Base-by-base conservation (phyloP, 92 coral and sea anemone species). In the Heliopora coerulea region DNA sequence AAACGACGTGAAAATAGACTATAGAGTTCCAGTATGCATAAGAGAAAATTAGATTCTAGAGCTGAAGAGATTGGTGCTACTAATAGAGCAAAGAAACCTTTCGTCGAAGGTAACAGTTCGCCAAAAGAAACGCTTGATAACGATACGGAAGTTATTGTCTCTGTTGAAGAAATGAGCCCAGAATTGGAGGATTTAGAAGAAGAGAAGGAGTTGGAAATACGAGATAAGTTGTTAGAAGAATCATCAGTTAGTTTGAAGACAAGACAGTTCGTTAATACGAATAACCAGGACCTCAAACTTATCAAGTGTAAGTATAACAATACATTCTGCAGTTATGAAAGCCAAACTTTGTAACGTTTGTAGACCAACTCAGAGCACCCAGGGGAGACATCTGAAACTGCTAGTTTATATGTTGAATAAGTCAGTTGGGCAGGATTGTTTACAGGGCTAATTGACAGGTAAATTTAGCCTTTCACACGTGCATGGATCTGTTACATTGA, bases 261-360 rank as follows among this genome's bases (percentile, higher is more conserved):
- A 56, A 60, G 34, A 18, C 13, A 18, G 23, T 2, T 1, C 8
- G 42, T 37, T 37, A 56, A 19, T 42, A 40, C 13, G 30, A n/a
- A 29, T 29, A 28, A 62, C 21, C 60, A 49, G 24, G 44, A 46
- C 31, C 56, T 74, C 49, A 85, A 85, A 78, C 74, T 85, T 35
- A 76, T 85, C 85, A 85, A 75, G 25, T 46, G 89, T 85, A 77
- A 79, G 85, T 62, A 46, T 46, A 15, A n/a, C n/a, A n/a, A n/a
- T n/a, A n/a, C n/a, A n/a, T n/a, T n/a, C n/a, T n/a, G n/a, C n/a
- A n/a, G n/a, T n/a, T n/a, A n/a, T n/a, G n/a, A n/a, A n/a, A n/a
- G n/a, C n/a, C n/a, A n/a, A n/a, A n/a, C n/a, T n/a, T n/a, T n/a
- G n/a, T n/a, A n/a, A n/a, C n/a, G n/a, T n/a, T n/a, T n/a, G n/a